A percentile compares a stretch with the other conserved stretches of the same genome.
Evolutionary conservation across 1,140 invertebrate species (phyloP).

Genomic region (Globodera rostochiensis): DNA sequence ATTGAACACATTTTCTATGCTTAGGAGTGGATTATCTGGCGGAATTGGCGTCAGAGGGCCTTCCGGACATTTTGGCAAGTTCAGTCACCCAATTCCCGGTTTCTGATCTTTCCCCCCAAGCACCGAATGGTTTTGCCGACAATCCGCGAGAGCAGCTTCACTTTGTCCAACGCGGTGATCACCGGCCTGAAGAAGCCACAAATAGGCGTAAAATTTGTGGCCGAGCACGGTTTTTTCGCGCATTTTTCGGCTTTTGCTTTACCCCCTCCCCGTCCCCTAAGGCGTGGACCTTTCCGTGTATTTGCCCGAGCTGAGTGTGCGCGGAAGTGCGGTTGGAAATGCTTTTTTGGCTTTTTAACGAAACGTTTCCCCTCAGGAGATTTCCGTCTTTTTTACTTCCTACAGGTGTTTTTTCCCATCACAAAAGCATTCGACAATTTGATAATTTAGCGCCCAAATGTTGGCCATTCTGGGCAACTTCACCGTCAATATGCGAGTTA

Average conservation of each 20-base stretch:
- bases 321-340: constrained; percentile 35
- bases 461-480: constrained; percentile 44
- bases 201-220: constrained; percentile 47
- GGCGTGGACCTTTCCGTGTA: constrained; percentile 49
- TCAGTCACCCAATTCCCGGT: not conserved
- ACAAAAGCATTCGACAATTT: not conserved
- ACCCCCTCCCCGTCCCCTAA: constrained; percentile 2
- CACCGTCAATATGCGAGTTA: constrained; percentile 47
- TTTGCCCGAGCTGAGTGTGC: constrained; percentile 39
- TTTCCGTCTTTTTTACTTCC: constrained; percentile 48
- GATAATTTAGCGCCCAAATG: constrained; percentile 35
- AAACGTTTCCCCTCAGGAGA: constrained; percentile 9
- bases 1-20: not conserved
- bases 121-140: constrained; percentile 55
- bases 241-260: not conserved
- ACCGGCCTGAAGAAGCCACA: constrained; percentile 41
- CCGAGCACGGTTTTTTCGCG: constrained; percentile 20
- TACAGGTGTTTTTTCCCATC: constrained; percentile 15
- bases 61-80: constrained; percentile 42
- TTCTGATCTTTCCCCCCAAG: not conserved
- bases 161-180: constrained; percentile 48
- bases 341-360: not conserved
- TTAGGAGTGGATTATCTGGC: constrained; percentile 49
- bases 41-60: constrained; percentile 42
- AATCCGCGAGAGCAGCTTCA: constrained; percentile 45